Conservation (phyloP, 2,888 invertebrate species). For the Psylliodes chrysocephalus region DNA sequence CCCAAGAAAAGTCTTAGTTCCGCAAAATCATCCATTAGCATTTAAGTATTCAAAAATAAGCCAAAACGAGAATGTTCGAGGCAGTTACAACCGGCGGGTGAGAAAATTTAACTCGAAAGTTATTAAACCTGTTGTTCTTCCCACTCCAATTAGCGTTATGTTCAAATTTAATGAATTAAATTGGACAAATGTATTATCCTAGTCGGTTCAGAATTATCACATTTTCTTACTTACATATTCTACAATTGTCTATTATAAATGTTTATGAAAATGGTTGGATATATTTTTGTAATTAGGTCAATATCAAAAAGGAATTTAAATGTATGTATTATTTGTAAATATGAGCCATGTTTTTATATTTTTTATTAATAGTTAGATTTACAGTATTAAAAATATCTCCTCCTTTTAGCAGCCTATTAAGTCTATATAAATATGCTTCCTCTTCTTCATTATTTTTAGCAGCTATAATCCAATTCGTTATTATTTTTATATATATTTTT, state of each 20-base stretch:
- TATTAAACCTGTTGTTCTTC: conserved; percentile 9
- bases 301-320: too few species aligned
- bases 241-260: neutral
- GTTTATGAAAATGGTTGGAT: too few species aligned
- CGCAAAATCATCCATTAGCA: neutral
- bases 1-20: neutral
- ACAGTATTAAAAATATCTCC: too few species aligned
- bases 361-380: too few species aligned
- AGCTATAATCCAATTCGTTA: too few species aligned
- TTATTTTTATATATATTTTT: too few species aligned
- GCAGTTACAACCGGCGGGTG: neutral
- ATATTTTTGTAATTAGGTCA: too few species aligned
- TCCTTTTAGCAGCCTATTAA: too few species aligned
- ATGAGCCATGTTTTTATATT: too few species aligned
- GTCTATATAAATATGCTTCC: too few species aligned
- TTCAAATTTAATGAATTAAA: neutral
- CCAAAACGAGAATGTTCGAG: neutral
- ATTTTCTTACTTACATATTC: neutral
- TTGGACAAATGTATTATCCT: neutral
- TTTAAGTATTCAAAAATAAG: neutral
- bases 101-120: neutral
- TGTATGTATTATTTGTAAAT: too few species aligned
- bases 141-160: conserved; percentile 8
- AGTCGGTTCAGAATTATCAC: neutral
- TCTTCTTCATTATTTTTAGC: too few species aligned